Base-by-base conservation (phyloP, 2,888 invertebrate genomes). In the Apoderus coryli region DNA sequence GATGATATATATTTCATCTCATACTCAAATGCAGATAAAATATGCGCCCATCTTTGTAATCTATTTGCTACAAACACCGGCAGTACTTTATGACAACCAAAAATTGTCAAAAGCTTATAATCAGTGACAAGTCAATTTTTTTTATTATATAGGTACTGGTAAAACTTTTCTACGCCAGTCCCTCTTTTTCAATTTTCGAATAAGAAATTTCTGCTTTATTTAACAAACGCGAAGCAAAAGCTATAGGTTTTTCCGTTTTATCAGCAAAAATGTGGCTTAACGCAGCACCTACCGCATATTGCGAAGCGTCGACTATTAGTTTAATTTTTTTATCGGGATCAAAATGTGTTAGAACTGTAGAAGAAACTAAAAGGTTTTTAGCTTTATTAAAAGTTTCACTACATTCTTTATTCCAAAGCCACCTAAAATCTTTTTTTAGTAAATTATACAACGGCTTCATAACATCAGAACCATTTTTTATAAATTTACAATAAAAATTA, bases 1-100 rank as follows among this genome's bases (percentile, higher is more conserved):
- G n/a, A n/a, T n/a, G n/a, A 19, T 19, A 19, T 7, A 19, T 19
- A 19, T 7, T 7, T 19, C 6, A 19, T 19, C n/a, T 19, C 19
- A n/a, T 19, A 19, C 7, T 19, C n/a, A 19, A 19, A 19, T n/a
- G 19, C 19, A 19, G 19, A 19, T 19, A 19, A 19, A 19, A 19
- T 19, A 19, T 19, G 19, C 19, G 19, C 19, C 19, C 19, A 19
- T n/a, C 19, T 19, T 19, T 19, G 19, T n/a, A 19, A 19, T n/a
- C 19, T 6, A 19, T 19, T 19, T 6, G 19, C 19, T 6, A n/a
- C n/a, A 19, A 19, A 19, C 6, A 19, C 19, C n/a, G 19, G 19
- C 7, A 19, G 7, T 7, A n/a, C 19, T 19, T 19, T 19, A 7
- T 19, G 6, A n/a, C 19, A 6, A n/a, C 19, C 19, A 19, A 19